Evolutionary conservation across 2,797 vertebrate species (phyloP), one percentile per base, ranked within the genome.

Genomic region (Cossypha heuglini): DNA sequence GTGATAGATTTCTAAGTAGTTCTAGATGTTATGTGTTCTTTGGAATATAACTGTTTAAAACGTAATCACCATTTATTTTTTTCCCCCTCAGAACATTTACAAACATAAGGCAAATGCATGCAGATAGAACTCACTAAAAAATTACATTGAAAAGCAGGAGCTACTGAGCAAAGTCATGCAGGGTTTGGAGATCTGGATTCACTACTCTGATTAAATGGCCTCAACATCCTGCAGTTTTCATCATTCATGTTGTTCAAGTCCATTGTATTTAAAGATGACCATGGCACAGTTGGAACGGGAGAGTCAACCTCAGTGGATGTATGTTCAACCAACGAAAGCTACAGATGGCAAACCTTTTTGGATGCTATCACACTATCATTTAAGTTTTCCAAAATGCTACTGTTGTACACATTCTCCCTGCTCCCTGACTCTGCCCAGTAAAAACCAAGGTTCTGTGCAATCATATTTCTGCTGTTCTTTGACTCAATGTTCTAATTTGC

Each of bases 341-440:
- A 31, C 16, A 82, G 24, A 57, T 24, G 79, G 24, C 4, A 45
- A 59, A 71, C 1, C 9, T 18, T 90, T 84, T 38, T 18, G 48
- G 21, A 37, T 69, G 6, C 8, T 58, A 45, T 22, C 51, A 31
- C 17, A 16, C 8, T 13, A 11, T 6, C 5, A 29, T 42, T 82
- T 38, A 28, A 43, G 4, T 22, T 40, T 67, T 38, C 38, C 8
- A 66, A 80, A 55, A 74, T 6, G 11, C 8, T 57, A 4, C 43
- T 74, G 26, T 24, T 73, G 33, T 33, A 37, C 14, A 31, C 3
- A 61, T 35, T 51, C 13, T 43, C 25, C 31, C 37, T 57, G 29
- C n/a, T 74, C 18, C 33, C 12, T 5, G 2, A 13, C 8, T 31
- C 6, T 3, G 2, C 2, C 1, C 4, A 7, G 15, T 8, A 21